Conservation (phyloP, 1,140 invertebrate genomes). For the Kradibia gibbosae region DNA sequence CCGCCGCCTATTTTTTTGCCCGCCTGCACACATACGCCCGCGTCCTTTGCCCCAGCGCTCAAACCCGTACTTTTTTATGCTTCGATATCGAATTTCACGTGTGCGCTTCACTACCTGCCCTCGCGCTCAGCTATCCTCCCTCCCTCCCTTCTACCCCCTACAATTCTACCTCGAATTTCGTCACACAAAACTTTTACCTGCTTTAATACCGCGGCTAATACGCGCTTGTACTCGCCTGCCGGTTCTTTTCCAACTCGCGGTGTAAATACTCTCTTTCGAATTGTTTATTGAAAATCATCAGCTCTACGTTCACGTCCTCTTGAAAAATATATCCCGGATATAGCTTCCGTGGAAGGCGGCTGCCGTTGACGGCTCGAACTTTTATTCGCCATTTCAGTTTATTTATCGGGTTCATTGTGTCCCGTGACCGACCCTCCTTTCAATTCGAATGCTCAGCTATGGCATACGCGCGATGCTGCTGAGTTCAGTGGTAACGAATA, state of each 20-base stretch:
- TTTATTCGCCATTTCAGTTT: too few species aligned
- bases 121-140: not conserved
- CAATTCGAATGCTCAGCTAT: too few species aligned
- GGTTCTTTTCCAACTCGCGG: not conserved
- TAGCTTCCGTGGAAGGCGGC: too few species aligned
- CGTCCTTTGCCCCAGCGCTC: constrained; percentile 12
- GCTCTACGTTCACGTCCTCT: not conserved
- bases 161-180: constrained; percentile 42
- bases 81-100: constrained; percentile 44
- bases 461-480: too few species aligned
- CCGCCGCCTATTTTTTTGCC: constrained; percentile 21
- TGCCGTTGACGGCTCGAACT: too few species aligned
- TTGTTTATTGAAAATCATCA: not conserved
- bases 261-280: not conserved
- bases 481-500: too few species aligned
- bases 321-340: not conserved
- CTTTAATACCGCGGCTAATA: not conserved
- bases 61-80: constrained; percentile 43
- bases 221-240: not conserved
- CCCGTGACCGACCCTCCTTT: too few species aligned
- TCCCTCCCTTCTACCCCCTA: too few species aligned
- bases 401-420: too few species aligned
- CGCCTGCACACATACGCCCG: not conserved
- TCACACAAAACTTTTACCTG: constrained; percentile 33
- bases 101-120: constrained; percentile 14